phyloP scores from a whole-genome alignment of 23 tunicate species.

The Phallusia fumigata region DNA sequence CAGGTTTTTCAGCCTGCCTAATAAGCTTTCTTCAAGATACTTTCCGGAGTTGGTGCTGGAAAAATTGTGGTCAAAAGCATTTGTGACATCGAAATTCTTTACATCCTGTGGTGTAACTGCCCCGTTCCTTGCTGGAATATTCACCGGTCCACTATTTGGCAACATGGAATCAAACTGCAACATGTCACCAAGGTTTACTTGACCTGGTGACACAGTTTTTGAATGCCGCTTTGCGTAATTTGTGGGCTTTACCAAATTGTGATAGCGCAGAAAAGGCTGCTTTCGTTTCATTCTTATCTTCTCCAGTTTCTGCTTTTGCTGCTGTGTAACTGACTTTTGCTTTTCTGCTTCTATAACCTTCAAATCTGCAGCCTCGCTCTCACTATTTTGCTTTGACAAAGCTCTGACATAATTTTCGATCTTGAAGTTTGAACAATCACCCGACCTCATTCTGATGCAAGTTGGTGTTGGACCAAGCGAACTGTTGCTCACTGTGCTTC shows the following conservation, averaged over 20 bases:
- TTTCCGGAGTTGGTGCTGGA: neutral
- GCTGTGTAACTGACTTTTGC: neutral
- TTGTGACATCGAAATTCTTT: neutral
- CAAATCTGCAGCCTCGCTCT: neutral
- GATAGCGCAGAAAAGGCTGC: slow-evolving; percentile 19
- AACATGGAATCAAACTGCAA: neutral
- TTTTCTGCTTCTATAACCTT: neutral
- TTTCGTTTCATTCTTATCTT: neutral
- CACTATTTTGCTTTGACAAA: slow-evolving; percentile 21
- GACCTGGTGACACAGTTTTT: neutral
- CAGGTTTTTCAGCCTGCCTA: neutral
- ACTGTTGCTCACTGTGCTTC: neutral
- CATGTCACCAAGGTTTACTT: slow-evolving; percentile 12
- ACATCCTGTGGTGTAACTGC: neutral
- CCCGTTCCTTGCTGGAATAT: neutral
- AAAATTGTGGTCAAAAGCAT: neutral
- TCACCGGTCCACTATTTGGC: neutral
- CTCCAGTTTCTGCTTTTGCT: neutral
- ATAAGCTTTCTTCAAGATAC: neutral
- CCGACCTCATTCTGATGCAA: slow-evolving; percentile 52
- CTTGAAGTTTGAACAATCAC: slow-evolving; percentile 36
- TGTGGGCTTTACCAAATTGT: slow-evolving; percentile 2
- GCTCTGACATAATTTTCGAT: slow-evolving; percentile 44
- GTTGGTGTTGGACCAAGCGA: slow-evolving; percentile 45
- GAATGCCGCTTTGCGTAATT: neutral